phyloP scores from a whole-genome alignment of 2,797 vertebrate species.

The Chromobotia macracanthus region DNA sequence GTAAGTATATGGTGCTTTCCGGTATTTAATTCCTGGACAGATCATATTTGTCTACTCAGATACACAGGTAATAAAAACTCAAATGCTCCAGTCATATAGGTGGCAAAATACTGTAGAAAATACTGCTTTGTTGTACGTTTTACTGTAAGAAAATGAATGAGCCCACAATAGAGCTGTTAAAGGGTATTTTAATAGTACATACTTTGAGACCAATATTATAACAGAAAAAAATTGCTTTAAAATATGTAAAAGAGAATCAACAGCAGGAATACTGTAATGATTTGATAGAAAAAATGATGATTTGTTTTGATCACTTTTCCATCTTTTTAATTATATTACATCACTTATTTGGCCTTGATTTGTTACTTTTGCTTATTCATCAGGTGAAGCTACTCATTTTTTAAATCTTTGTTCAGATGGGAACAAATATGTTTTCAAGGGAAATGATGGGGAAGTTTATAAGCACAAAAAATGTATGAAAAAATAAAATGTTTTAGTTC shows the following conservation, averaged over 20 bases:
- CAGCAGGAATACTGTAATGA: no score
- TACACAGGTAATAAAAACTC: background rate
- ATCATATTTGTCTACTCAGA: background rate
- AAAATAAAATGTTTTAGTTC: background rate
- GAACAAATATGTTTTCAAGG: background rate
- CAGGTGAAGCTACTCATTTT: no score
- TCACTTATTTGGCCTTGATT: no score
- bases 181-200: background rate
- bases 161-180: background rate
- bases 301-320: no score
- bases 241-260: no score
- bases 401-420: no score
- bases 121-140: background rate
- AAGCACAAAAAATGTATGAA: background rate
- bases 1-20: background rate
- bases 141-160: no score
- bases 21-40: slow-evolving; percentile 1
- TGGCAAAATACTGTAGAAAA: background rate
- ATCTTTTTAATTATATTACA: no score
- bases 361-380: no score
- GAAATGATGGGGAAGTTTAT: background rate
- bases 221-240: no score
- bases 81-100: background rate
- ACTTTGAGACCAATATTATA: no score
- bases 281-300: no score